A percentile compares a stretch with the other conserved stretches of the same genome.
phyloP scores from a whole-genome alignment of 2,113 vertebrate species.

The Aphyosemion australe region DNA sequence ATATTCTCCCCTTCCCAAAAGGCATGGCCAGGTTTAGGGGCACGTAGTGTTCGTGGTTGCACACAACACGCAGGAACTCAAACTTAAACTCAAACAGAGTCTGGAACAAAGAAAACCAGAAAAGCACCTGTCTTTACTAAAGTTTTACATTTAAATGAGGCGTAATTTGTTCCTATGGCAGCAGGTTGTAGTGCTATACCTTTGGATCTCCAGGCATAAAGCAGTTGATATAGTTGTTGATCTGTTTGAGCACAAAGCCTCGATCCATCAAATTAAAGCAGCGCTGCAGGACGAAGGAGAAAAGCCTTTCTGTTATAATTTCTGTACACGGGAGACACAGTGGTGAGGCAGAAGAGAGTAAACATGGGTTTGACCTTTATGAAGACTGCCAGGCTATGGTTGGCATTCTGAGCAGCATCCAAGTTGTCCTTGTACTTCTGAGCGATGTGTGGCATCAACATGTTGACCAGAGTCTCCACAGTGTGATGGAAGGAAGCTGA shows the following conservation, averaged over 20 bases:
- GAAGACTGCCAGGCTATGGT: conserved; percentile 95
- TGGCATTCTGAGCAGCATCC: conserved; percentile 94
- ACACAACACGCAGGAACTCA: conserved; percentile 95
- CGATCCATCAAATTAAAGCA: conserved; percentile 99
- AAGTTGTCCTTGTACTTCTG: conserved; percentile 98
- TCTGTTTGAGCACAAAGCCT: conserved; percentile 97
- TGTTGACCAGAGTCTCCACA: conserved; percentile 95
- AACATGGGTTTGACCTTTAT: conserved; percentile 84
- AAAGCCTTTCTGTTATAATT: background rate
- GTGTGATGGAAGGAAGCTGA: conserved; percentile 93
- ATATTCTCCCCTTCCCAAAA: conserved; percentile 94
- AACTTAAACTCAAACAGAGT: conserved; percentile 98
- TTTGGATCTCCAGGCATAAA: conserved; percentile 95
- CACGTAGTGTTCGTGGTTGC: conserved; percentile 96
- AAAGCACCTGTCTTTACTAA: background rate
- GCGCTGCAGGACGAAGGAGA: conserved; percentile 77
- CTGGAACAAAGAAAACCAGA: conserved; percentile 71
- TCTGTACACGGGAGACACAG: background rate
- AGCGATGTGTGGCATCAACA: conserved; percentile 97
- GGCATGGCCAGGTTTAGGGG: conserved; percentile 98
- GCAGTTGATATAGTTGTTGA: conserved; percentile 96
- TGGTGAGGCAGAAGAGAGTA: background rate
- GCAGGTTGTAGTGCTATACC: conserved; percentile 71
- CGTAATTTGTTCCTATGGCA: background rate
- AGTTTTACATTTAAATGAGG: background rate